Evolutionary conservation across 2,888 invertebrate genomes (phyloP).

Genomic region (Drosophila limbata): DNA sequence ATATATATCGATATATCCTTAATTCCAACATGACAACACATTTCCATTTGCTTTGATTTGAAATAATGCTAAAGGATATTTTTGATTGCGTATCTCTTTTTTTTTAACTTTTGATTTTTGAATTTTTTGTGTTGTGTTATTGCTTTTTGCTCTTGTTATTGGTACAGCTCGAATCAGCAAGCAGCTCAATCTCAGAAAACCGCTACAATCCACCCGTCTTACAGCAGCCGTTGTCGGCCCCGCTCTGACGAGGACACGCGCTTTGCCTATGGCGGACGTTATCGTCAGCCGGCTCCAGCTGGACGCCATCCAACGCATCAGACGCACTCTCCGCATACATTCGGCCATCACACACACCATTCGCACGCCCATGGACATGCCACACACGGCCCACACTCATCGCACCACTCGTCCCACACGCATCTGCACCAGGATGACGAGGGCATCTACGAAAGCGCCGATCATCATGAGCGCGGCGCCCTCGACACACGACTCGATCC

Average conservation of each 20-base stretch:
- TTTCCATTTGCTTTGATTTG: slow-evolving; percentile 3
- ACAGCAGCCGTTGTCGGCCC: slow-evolving; percentile 87
- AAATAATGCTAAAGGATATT: slow-evolving; percentile 5
- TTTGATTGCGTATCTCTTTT: slow-evolving; percentile 5
- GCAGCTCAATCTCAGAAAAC: slow-evolving; percentile 86
- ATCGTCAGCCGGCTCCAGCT: slow-evolving; percentile 84
- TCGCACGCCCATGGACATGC: slow-evolving; percentile 86
- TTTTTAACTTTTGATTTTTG: slow-evolving; percentile 11
- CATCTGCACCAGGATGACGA: slow-evolving; percentile 91
- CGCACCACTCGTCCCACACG: slow-evolving; percentile 87
- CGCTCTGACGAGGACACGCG: slow-evolving; percentile 90
- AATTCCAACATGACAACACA: too few relatives aligned
- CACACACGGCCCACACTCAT: slow-evolving; percentile 86
- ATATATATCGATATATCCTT: too few relatives aligned
- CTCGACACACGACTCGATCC: slow-evolving; percentile 88
- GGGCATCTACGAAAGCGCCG: slow-evolving; percentile 94
- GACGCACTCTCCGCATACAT: slow-evolving; percentile 86
- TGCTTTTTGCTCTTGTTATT: slow-evolving; percentile 39
- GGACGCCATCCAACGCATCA: slow-evolving; percentile 87
- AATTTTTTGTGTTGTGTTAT: slow-evolving; percentile 20
- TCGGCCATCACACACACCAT: slow-evolving; percentile 86
- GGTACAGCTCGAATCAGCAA: slow-evolving; percentile 85
- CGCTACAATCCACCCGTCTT: slow-evolving; percentile 86
- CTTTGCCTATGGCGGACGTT: slow-evolving; percentile 90
- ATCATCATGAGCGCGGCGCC: slow-evolving; percentile 89